These are phyloP conservation scores for Paedocypris micromegethes DNA, from an alignment of 2,797 vertebrate species.

Conservation along the genomic window DNA sequence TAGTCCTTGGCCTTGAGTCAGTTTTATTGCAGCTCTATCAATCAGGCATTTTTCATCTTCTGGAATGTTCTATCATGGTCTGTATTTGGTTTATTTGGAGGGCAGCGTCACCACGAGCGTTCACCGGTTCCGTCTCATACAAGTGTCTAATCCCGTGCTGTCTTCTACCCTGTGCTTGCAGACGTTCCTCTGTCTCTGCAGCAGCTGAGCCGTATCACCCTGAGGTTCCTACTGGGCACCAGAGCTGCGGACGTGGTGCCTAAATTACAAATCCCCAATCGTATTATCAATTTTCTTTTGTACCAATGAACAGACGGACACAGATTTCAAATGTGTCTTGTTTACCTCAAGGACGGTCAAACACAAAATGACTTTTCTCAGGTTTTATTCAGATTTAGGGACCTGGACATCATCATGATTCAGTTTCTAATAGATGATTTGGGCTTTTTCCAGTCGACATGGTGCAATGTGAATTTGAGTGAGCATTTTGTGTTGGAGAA, in stretches of 20 bases:
- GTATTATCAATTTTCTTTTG: constrained; percentile 69
- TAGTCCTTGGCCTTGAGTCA: neutral
- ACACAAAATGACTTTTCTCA: neutral
- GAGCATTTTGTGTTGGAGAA: no score
- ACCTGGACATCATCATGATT: no score
- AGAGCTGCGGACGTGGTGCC: constrained; percentile 61
- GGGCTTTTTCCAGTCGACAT: no score
- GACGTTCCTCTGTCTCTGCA: constrained; percentile 70
- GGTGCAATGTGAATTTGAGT: neutral
- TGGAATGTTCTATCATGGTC: constrained; percentile 5
- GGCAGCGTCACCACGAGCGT: neutral
- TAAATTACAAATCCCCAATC: constrained; percentile 65
- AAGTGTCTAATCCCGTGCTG: neutral
- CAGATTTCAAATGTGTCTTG: neutral
- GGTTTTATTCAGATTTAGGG: no score
- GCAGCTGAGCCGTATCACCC: constrained; percentile 69
- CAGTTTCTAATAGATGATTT: no score
- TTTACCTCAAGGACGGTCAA: constrained; percentile 9
- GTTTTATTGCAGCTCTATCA: constrained; percentile 6
- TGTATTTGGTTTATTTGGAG: constrained; percentile 29
- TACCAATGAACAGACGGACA: constrained; percentile 57
- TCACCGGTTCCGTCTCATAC: no score
- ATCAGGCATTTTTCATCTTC: neutral
- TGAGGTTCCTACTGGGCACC: constrained; percentile 63
- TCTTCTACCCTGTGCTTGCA: constrained; percentile 40